phyloP scores from a whole-genome alignment of 2,888 invertebrate species.

The Ganaspis brasiliensis region DNA sequence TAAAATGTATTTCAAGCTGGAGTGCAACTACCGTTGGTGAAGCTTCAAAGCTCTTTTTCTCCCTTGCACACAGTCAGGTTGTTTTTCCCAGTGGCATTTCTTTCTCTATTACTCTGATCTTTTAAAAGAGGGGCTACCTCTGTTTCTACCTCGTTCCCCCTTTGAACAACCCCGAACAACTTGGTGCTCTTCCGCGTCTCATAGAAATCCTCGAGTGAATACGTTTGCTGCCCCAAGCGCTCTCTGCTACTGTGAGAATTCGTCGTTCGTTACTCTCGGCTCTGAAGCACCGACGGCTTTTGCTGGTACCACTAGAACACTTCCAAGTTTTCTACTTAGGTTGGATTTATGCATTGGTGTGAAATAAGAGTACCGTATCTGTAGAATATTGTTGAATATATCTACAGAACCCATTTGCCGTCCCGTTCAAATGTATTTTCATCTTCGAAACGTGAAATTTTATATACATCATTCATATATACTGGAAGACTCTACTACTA shows the following conservation, averaged over 20 bases:
- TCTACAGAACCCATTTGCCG: constrained; percentile 4
- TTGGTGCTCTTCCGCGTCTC: constrained; percentile 42
- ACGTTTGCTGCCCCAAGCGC: constrained; percentile 42
- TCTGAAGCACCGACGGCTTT: constrained; percentile 29
- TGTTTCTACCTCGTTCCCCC: constrained; percentile 1
- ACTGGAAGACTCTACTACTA: not conserved
- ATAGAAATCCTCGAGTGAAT: constrained; percentile 44
- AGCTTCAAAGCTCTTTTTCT: constrained; percentile 20
- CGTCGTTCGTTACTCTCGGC: constrained; percentile 44
- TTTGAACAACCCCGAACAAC: constrained; percentile 26
- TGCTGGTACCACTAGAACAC: constrained; percentile 30
- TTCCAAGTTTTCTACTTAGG: constrained; percentile 40
- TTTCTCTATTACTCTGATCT: not conserved
- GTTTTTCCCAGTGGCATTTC: constrained; percentile 3
- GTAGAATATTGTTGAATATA: not conserved
- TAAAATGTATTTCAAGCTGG: constrained; percentile 11
- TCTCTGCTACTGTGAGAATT: constrained; percentile 34
- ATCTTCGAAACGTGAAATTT: not conserved
- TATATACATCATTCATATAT: not conserved
- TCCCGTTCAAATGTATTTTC: constrained; percentile 7
- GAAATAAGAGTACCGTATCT: constrained; percentile 24
- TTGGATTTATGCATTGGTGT: constrained; percentile 22
- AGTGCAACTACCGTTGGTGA: not conserved
- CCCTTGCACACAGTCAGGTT: not conserved
- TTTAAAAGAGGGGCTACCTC: not conserved